phyloP scores from a whole-genome alignment of 2,888 invertebrate genomes.

The Dynastes grantii region DNA sequence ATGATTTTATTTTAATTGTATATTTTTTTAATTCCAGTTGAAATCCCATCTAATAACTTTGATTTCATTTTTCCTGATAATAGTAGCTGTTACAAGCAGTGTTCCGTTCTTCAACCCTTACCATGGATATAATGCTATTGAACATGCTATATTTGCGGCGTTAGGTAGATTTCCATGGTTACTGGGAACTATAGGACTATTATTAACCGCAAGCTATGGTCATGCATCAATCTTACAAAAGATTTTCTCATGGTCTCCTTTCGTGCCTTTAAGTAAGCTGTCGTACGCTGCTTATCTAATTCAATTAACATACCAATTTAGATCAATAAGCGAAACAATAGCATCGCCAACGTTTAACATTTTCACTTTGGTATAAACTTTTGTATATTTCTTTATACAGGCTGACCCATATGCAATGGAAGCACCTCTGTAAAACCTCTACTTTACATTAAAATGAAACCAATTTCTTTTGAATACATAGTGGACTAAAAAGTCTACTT shows the following conservation, averaged over 20 bases:
- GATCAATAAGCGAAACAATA: slow-evolving; percentile 72
- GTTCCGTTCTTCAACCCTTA: slow-evolving; percentile 72
- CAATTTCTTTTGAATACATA: no score
- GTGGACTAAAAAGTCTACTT: no score
- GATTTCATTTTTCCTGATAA: slow-evolving; percentile 70
- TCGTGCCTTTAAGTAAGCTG: slow-evolving; percentile 75
- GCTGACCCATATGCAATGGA: no score
- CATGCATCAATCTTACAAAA: slow-evolving; percentile 64
- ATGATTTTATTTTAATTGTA: not conserved
- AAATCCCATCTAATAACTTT: slow-evolving; percentile 70
- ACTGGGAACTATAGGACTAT: slow-evolving; percentile 70
- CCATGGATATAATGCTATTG: slow-evolving; percentile 71
- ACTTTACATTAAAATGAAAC: no score
- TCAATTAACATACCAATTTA: slow-evolving; percentile 72
- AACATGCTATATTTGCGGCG: slow-evolving; percentile 74
- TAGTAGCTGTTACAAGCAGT: slow-evolving; percentile 71
- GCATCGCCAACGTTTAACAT: slow-evolving; percentile 69
- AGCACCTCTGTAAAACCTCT: no score
- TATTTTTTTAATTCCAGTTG: slow-evolving; percentile 67
- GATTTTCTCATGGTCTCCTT: slow-evolving; percentile 75
- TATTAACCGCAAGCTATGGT: slow-evolving; percentile 74
- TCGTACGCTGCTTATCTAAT: slow-evolving; percentile 76
- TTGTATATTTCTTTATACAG: not conserved
- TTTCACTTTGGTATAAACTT: slow-evolving; percentile 66
- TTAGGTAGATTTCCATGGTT: slow-evolving; percentile 75